A percentile compares a stretch with the other conserved stretches of the same genome.
phyloP scores from a whole-genome alignment of 2,113 vertebrate species.

The Euleptes europaea region DNA sequence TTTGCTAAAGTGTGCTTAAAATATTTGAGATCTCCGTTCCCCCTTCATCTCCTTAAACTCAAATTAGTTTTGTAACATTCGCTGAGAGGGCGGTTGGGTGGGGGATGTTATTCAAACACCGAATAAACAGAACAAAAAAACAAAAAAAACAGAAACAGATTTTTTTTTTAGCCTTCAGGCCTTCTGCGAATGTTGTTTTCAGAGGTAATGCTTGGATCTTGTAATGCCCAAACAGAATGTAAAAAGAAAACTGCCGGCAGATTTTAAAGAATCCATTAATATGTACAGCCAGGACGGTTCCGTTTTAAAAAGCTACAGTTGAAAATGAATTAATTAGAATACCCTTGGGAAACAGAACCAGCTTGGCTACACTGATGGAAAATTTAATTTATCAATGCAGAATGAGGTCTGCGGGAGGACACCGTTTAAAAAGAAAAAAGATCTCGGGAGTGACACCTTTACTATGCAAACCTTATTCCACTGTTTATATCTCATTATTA shows the following conservation, averaged over 20 bases:
- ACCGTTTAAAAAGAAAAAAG: neutral
- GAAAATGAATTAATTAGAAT: conserved; percentile 82
- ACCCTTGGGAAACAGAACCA: conserved; percentile 73
- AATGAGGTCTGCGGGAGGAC: conserved; percentile 61
- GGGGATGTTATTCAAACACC: conserved; percentile 56
- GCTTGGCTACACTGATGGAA: conserved; percentile 73
- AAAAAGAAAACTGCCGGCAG: conserved; percentile 71
- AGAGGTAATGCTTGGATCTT: conserved; percentile 65
- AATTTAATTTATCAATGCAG: conserved; percentile 81
- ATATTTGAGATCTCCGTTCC: conserved; percentile 61
- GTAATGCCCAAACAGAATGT: conserved; percentile 67
- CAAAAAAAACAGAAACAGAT: conserved; percentile 57
- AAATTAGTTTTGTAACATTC: conserved; percentile 62
- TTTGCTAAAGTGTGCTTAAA: conserved; percentile 64
- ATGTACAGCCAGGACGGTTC: conserved; percentile 69
- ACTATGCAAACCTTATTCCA: conserved; percentile 18
- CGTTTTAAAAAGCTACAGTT: conserved; percentile 68
- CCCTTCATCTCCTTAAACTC: conserved; percentile 59
- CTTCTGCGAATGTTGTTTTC: conserved; percentile 62
- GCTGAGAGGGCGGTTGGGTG: conserved; percentile 44
- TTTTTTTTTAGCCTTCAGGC: conserved; percentile 57
- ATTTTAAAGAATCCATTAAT: conserved; percentile 73
- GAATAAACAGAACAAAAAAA: conserved; percentile 32
- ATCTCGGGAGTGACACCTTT: conserved; percentile 18
- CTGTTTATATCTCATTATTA: conserved; percentile 25